phyloP scores from a whole-genome alignment of 1,140 invertebrate species.

The Drosophila kurseongensis region DNA sequence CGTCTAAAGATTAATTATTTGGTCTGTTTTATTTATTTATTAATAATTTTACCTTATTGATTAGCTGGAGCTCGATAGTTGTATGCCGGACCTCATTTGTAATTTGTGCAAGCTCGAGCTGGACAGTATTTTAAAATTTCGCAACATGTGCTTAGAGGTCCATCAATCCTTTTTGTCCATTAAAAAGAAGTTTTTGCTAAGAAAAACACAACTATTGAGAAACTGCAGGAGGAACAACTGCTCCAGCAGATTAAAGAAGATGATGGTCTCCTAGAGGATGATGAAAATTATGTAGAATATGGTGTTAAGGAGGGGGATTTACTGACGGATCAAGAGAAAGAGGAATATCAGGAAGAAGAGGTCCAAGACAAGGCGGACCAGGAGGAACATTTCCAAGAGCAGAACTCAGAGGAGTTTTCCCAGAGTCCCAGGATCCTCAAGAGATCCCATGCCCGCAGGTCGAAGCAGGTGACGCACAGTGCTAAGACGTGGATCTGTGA shows the following conservation, averaged over 20 bases:
- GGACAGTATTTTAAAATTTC: conserved; percentile 37
- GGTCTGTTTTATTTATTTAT: no score
- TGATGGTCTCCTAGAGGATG: neutral
- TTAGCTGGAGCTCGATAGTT: conserved; percentile 48
- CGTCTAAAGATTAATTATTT: neutral
- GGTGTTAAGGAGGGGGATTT: neutral
- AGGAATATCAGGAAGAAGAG: neutral
- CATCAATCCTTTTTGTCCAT: conserved; percentile 11
- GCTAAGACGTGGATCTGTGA: conserved; percentile 60
- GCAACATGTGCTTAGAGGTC: conserved; percentile 34
- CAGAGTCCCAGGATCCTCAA: neutral
- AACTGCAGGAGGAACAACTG: neutral
- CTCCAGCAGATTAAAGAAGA: neutral
- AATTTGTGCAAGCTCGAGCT: conserved; percentile 38
- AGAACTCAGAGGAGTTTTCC: neutral
- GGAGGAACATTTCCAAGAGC: neutral
- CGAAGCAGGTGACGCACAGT: neutral
- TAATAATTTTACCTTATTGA: neutral
- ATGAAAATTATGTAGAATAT: neutral
- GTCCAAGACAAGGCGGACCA: neutral
- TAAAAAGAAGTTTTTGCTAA: conserved; percentile 35
- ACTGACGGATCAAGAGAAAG: neutral
- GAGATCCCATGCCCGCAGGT: neutral
- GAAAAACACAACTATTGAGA: neutral
- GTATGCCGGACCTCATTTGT: conserved; percentile 50